Conservation (phyloP, 2,888 invertebrate species). For the Lasioglossum lativentre region DNA sequence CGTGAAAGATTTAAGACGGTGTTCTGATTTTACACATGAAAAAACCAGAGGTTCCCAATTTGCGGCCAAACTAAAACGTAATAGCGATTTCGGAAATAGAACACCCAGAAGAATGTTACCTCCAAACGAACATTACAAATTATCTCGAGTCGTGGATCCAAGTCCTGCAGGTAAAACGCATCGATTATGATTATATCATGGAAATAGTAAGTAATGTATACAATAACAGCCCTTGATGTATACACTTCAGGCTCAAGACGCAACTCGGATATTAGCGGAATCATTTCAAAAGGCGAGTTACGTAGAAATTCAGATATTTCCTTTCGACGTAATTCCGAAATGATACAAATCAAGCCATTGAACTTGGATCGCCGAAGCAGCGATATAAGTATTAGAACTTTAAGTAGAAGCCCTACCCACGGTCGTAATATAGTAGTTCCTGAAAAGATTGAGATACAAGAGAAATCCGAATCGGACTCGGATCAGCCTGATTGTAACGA, state of each 20-base stretch:
- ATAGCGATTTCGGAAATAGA: constrained; percentile 82
- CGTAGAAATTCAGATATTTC: constrained; percentile 80
- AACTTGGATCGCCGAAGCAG: constrained; percentile 79
- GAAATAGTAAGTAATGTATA: background rate
- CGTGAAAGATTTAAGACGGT: constrained; percentile 77
- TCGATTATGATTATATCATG: background rate
- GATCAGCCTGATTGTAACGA: constrained; percentile 82
- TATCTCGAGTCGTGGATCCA: constrained; percentile 76
- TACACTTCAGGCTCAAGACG: constrained; percentile 77
- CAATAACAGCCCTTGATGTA: background rate
- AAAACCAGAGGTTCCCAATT: constrained; percentile 81
- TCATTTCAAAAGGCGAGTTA: constrained; percentile 73
- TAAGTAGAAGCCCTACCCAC: constrained; percentile 79
- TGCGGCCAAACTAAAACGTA: constrained; percentile 80
- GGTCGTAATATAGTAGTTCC: constrained; percentile 69
- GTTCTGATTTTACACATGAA: constrained; percentile 81
- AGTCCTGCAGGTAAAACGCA: constrained; percentile 75
- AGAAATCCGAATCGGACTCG: constrained; percentile 81
- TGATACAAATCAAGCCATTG: constrained; percentile 75
- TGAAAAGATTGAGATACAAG: constrained; percentile 75
- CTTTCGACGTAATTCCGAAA: constrained; percentile 77
- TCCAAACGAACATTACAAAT: constrained; percentile 69
- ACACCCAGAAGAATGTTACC: constrained; percentile 76
- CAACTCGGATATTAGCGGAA: constrained; percentile 79
- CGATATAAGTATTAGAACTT: constrained; percentile 79